Percentiles rank a stretch among this genome's conserved stretches.
Conservation (phyloP, 2,888 invertebrate genomes). For the Eupithecia insigniata region DNA sequence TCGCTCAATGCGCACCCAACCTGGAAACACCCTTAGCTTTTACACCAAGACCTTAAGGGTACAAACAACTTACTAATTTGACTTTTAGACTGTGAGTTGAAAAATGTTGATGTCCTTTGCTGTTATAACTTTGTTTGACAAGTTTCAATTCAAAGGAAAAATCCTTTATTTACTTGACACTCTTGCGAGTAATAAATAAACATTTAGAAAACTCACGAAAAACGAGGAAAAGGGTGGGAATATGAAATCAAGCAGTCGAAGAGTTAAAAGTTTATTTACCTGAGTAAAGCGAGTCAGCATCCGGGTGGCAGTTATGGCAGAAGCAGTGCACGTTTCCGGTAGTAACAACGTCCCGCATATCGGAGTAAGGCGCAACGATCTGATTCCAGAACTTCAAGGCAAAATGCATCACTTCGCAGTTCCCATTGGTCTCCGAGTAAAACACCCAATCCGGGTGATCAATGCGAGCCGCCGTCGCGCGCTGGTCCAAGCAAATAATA, state of each 20-base stretch:
- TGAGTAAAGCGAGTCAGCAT: conserved; percentile 56
- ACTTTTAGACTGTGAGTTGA: too few relatives aligned
- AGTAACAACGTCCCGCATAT: conserved; percentile 67
- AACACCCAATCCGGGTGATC: conserved; percentile 44
- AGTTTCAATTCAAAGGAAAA: not conserved
- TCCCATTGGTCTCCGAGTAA: conserved; percentile 42
- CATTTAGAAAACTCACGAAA: not conserved
- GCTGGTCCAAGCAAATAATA: conserved; percentile 63
- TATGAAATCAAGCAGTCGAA: not conserved
- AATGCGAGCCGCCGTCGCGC: conserved; percentile 44
- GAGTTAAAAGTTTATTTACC: conserved; percentile 54
- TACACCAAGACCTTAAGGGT: not conserved
- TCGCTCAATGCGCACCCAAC: conserved; percentile 79
- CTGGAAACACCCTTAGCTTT: conserved; percentile 44
- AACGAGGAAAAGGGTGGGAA: not conserved
- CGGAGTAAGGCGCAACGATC: conserved; percentile 67
- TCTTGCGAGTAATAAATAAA: not conserved
- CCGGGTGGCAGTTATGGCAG: conserved; percentile 68
- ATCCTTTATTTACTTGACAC: not conserved
- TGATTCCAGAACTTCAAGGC: conserved; percentile 75
- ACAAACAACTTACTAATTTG: not conserved
- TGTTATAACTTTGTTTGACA: not conserved
- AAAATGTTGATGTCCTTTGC: not conserved
- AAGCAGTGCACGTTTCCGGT: conserved; percentile 73
- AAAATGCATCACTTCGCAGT: conserved; percentile 69